Conservation (phyloP, 2,113 vertebrate species). For the Amblyopsis rosae region DNA sequence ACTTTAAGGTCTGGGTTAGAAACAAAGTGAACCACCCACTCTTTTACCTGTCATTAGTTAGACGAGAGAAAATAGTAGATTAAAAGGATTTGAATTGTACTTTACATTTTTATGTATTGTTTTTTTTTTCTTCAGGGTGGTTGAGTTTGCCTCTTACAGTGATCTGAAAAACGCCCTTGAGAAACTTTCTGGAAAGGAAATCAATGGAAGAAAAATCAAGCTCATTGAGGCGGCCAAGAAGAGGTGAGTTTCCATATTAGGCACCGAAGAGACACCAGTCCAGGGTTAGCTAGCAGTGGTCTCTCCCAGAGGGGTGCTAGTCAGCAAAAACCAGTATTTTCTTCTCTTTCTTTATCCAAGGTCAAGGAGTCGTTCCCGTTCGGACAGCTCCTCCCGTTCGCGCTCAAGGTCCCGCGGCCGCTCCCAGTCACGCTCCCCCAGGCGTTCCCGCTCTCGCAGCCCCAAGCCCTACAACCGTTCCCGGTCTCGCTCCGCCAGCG, state of each 20-base stretch:
- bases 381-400: conserved; percentile 86
- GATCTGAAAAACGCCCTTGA: conserved; percentile 97
- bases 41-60: too few species aligned
- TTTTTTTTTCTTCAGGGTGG: conserved; percentile 78
- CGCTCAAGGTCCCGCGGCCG: conserved; percentile 87
- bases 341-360: conserved; percentile 43
- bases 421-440: conserved; percentile 86
- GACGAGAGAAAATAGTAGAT: too few species aligned
- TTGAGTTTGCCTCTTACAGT: conserved; percentile 95
- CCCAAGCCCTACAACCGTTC: conserved; percentile 86
- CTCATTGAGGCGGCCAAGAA: conserved; percentile 92
- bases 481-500: conserved; percentile 75
- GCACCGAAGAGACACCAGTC: conserved; percentile 1
- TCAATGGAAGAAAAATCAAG: conserved; percentile 97
- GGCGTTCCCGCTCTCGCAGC: conserved; percentile 84
- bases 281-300: too few species aligned
- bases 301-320: too few species aligned
- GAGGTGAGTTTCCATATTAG: conserved; percentile 74
- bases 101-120: too few species aligned
- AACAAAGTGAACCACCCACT: too few species aligned
- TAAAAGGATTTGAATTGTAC: too few species aligned
- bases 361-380: conserved; percentile 90
- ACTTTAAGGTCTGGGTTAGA: too few species aligned
- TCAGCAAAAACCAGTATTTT: not conserved
- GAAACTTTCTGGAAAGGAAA: conserved; percentile 96